Evolutionary conservation across 2,113 vertebrate species (phyloP), one percentile per base, ranked within the genome.

Genomic region (Ariopsis seemanni): DNA sequence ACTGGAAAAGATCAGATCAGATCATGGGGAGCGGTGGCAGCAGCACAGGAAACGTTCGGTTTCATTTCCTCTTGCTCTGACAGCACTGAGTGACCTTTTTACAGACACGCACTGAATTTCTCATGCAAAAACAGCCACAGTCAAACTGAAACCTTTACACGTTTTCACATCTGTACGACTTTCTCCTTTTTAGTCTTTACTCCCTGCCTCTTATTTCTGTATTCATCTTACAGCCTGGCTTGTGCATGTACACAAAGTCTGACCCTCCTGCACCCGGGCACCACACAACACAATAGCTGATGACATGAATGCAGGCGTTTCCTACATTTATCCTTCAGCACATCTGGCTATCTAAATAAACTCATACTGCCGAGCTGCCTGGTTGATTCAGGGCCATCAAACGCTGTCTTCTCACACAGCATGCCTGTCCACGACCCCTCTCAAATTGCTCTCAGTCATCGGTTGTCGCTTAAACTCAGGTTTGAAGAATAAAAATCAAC

Each of bases 1-100:
- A 79, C 5, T 17, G 71, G 62, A 88, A 88, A 88, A 89, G 90
- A n/a, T n/a, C 87, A 90, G 87, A 85, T 88, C 87, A 90, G 87
- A 85, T 88, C 86, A 89, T 69, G 82, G 69, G 87, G 88, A 78
- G 69, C 25, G 1, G 62, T 72, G 42, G 53, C 52, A 4, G 60
- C 83, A 55, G 55, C 62, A 79, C 85, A 89, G 89, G 90, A 92
- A 91, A 84, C 74, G 4, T 69, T 81, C 42, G 60, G 62, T 67
- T 88, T 77, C 55, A 85, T 88, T 90, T 90, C 91, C 89, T 85
- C 67, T 87, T 42, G n/a, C 5, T 1, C 55, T 82, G 63, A 53
- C 60, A 78, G 58, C 42, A 55, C 58, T 2, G 75, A 87, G 20
- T 74, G 89, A 79, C 72, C 72, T 69, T 85, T 89, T 87, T 63